These are phyloP conservation scores for Brachionus rubens DNA, from an alignment of 1,140 invertebrate species.

Conservation along the genomic window DNA sequence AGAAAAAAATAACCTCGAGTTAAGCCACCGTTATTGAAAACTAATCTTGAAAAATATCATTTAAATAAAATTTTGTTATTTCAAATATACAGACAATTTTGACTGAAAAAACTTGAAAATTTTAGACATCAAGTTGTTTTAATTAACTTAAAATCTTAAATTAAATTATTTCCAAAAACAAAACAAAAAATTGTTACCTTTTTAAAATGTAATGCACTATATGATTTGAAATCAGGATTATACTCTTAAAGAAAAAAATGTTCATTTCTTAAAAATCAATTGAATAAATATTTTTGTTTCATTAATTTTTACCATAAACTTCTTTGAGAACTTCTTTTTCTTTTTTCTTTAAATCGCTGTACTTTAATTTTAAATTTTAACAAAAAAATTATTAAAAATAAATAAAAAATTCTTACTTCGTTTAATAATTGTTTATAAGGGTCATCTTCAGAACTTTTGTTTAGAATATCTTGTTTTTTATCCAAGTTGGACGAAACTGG, in stretches of 20 bases:
- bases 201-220: background rate
- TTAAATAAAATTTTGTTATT: too few relatives aligned
- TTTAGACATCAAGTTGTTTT: background rate
- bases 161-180: background rate
- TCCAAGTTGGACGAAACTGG: background rate
- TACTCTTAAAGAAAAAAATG: conserved; percentile 11
- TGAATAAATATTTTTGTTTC: background rate
- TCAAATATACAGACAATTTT: too few relatives aligned
- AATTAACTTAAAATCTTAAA: background rate
- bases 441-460: background rate
- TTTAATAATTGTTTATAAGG: conserved; percentile 17
- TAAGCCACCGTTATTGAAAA: too few relatives aligned
- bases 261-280: background rate
- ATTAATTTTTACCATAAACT: conserved; percentile 35
- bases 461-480: background rate
- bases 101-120: background rate
- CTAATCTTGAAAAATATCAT: too few relatives aligned
- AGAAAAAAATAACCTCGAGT: too few relatives aligned
- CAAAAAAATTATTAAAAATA: background rate
- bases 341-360: conserved; percentile 31
- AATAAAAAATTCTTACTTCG: background rate
- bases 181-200: conserved; percentile 17
- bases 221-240: conserved; percentile 40
- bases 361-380: background rate
- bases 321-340: conserved; percentile 37